Base-by-base conservation (phyloP, 2,113 vertebrate genomes). In the Phylloscopus whistleri region DNA sequence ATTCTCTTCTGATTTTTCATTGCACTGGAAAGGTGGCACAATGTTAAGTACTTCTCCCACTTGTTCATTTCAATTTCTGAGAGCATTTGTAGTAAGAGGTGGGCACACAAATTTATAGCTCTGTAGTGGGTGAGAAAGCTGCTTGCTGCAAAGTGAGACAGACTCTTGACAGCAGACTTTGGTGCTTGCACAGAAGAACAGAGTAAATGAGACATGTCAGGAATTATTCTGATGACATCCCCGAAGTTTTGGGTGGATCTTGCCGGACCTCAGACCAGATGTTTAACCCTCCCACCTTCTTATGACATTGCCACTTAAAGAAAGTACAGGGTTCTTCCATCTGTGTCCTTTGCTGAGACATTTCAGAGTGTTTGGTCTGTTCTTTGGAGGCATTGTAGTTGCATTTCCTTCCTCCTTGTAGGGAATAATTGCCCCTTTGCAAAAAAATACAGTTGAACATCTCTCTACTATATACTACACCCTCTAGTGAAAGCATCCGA, bases 31-130 rank as follows among this genome's bases (percentile, higher is more conserved):
- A 17, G 10, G 13, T 68, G 53, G 53, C 20, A 58, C 37, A 51
- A 60, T 84, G 39, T 41, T 41, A 37, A 92, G 26, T 84, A 17
- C 66, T 84, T 89, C 74, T 87, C 55, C 35, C 8, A 46, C 68
- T 77, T 90, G 70, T 44, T 88, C 12, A 37, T 94, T 93, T 94
- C 76, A 6, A n/a, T 92, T 87, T 84, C 84, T 89, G 84, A 82
- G n/a, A 91, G 58, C 69, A 46, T 89, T 92, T 89, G 52, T 75
- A 52, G 48, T 41, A 68, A 94, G 49, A 72, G 66, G 59, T 4
- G 21, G 62, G 55, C 2, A 4, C 16, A 44, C 52, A 75, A 51
- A 94, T 84, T 91, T 91, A 63, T 28, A 87, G 60, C 66, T 84
- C 53, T 75, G 75, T 33, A 75, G 87, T 64, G 68, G 41, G 44